A percentile compares a stretch with the other conserved stretches of the same genome.
phyloP scores from a whole-genome alignment of 2,797 vertebrate genomes.

The Muscicapa comitata region DNA sequence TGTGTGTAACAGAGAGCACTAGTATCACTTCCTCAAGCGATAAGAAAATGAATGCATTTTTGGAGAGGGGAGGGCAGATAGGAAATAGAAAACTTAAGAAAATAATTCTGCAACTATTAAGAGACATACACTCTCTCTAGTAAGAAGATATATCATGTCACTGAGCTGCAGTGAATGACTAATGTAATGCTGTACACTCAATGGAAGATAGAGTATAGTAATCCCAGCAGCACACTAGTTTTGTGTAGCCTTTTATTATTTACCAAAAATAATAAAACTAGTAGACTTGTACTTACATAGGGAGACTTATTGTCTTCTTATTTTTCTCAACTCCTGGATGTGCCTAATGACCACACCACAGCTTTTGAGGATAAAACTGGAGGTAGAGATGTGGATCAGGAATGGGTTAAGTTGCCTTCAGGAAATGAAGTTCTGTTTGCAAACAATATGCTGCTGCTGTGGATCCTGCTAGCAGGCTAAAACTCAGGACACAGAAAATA shows the following conservation, averaged over 20 bases:
- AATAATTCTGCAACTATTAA: conserved; percentile 39
- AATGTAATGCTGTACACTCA: background rate
- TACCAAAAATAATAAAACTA: conserved; percentile 54
- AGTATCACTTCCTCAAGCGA: background rate
- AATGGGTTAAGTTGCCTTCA: background rate
- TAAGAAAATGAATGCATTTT: conserved; percentile 23
- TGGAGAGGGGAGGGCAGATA: background rate
- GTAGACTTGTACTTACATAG: conserved; percentile 9
- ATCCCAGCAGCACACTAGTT: conserved; percentile 5
- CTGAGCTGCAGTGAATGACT: conserved; percentile 30
- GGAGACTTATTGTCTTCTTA: background rate
- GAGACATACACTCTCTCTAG: background rate
- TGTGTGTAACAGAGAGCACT: background rate
- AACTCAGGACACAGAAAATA: background rate
- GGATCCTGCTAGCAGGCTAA: background rate
- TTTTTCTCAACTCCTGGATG: conserved; percentile 15
- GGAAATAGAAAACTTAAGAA: background rate
- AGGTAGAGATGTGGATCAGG: background rate
- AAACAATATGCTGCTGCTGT: background rate
- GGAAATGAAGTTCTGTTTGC: background rate
- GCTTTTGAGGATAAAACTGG: background rate
- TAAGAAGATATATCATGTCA: conserved; percentile 52
- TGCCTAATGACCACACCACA: background rate
- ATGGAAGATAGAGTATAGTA: background rate
- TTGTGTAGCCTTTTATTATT: conserved; percentile 47